Base-by-base conservation (phyloP, 2,797 vertebrate genomes). In the Ceryle rudis region DNA sequence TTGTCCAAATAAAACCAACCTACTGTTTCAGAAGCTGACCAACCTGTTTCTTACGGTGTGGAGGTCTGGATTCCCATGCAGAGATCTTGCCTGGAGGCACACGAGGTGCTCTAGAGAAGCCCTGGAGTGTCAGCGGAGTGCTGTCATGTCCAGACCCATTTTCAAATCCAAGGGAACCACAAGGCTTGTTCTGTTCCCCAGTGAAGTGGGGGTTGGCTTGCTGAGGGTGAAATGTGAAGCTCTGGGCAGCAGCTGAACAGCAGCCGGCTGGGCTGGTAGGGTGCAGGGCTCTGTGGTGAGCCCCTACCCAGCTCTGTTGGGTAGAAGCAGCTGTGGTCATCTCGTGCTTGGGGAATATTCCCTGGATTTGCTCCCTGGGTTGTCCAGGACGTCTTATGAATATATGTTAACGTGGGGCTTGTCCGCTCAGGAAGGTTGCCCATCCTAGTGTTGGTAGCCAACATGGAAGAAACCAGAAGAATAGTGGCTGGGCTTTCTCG, bases 391-490 rank as follows among this genome's bases (percentile, higher is more conserved):
- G 41, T 49, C 3, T 41, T 60, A 5, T 0, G 18, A 23, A 17
- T n/a, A 1, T 44, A 21, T 33, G 62, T 58, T 33, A 20, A 8
- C 0, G 0, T 71, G 61, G 13, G 5, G 8, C 14, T 51, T 26
- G 9, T 28, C 6, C 9, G 25, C 11, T 47, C 41, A 6, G 79
- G 44, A 46, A 14, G 7, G 25, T 46, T 6, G 2, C 26, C 25
- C 14, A 2, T 61, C 51, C 47, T 62, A 25, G 17, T 62, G 35
- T 33, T 57, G 47, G 20, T 31, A 13, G 58, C 44, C 37, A 1
- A 10, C 11, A 4, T 11, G 37, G 86, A 64, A 70, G 18, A 5
- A 57, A 71, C 7, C 47, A 77, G 62, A 6, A 35, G 20, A 74
- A n/a, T 0, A 0, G 14, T 19, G 26, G 3, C 29, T 33, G 28